Base-by-base conservation (phyloP, 2,888 invertebrate genomes). In the Matsumyia berberina region DNA sequence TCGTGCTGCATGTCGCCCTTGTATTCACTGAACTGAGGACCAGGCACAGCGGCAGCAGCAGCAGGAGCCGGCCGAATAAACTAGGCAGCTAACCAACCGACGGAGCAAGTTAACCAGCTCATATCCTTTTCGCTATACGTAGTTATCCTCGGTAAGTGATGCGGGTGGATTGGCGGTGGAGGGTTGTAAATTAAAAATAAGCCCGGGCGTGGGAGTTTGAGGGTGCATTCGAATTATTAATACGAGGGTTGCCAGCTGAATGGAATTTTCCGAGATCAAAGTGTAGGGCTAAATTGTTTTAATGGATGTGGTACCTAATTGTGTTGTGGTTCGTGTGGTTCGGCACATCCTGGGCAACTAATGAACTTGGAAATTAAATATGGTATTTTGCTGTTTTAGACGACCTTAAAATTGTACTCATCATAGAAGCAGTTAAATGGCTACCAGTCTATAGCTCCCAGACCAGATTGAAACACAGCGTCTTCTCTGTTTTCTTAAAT, bases 151-250 rank as follows among this genome's bases (percentile, higher is more conserved):
- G 53, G 39, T 39, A 70, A 60, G 1, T 35, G 67, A 57, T 37
- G 31, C 44, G 29, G 67, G 42, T 70, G 64, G 76, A 9, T 3
- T 42, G 19, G 53, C 33, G 37, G 39, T 53, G 15, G 51, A 62
- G n/a, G 64, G 72, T 70, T 73, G 72, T 74, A 82, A 76, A 58
- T 77, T 77, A 77, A 82, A 81, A 74, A 77, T 67, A 74, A 78
- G 53, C 62, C 62, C 39, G 29, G 78, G 37, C 35, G 5, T n/a
- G 33, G 53, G 33, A 46, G 66, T 42, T 33, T 66, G 51, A 17
- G 39, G 53, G 31, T 57, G 70, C 57, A 62, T 60, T 72, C 29
- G 17, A 66, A 67, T 60, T 66, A 77, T 72, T 62, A 55, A 60
- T 66, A 33, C 9, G 19, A 72, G 82, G 66, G 77, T 77, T 81